These are phyloP conservation scores for Watersipora subatra DNA, from an alignment of 1,140 invertebrate genomes.

Conservation along the genomic window DNA sequence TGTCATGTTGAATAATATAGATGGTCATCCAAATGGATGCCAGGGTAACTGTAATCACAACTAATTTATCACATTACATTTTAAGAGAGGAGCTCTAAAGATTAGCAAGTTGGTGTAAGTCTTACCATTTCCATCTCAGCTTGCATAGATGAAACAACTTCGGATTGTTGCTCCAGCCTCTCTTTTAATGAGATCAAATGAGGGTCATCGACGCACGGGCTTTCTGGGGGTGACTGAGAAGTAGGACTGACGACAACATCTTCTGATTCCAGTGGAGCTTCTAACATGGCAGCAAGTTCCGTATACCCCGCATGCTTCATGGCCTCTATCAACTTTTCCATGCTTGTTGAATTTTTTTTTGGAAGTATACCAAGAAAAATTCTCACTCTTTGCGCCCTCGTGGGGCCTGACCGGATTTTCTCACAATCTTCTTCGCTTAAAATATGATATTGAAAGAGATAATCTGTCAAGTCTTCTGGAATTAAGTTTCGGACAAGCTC, in stretches of 20 bases:
- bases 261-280: neutral
- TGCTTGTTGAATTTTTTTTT: neutral
- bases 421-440: neutral
- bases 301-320: neutral
- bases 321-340: neutral
- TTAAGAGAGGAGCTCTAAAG: too few relatives aligned
- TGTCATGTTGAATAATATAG: too few relatives aligned
- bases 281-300: neutral
- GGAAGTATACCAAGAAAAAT: neutral
- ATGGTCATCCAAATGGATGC: too few relatives aligned
- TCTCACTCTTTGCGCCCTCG: neutral
- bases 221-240: neutral
- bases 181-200: neutral
- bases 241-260: neutral
- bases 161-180: neutral
- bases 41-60: too few relatives aligned
- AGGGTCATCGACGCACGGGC: neutral
- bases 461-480: neutral
- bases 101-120: too few relatives aligned
- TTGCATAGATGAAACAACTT: neutral
- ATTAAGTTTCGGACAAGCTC: neutral
- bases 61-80: too few relatives aligned
- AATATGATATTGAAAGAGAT: neutral
- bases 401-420: neutral
- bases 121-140: neutral